Evolutionary conservation across 2,113 vertebrate species (phyloP).

Genomic region (Zosterops japonicus): DNA sequence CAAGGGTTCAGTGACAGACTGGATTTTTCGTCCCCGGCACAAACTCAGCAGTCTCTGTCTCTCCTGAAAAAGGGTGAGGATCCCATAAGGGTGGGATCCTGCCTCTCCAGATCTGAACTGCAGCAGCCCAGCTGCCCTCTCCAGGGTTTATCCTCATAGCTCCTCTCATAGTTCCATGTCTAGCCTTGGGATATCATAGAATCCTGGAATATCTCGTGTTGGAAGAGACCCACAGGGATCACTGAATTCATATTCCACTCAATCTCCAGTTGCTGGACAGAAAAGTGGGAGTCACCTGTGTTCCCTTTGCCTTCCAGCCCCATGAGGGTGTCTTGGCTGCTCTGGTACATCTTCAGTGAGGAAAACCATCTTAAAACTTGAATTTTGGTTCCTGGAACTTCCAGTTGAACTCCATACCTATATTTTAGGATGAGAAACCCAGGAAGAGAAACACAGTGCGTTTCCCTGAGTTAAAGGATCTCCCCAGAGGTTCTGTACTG

Average conservation of each 20-base stretch:
- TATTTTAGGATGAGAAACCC: not conserved
- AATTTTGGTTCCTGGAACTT: not conserved
- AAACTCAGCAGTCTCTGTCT: not conserved
- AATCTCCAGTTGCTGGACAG: not conserved
- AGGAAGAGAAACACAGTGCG: not conserved
- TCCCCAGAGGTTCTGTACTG: not conserved
- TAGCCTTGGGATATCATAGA: not conserved
- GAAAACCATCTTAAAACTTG: not conserved
- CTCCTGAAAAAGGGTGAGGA: not conserved
- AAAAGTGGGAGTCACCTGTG: not conserved
- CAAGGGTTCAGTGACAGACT: constrained; percentile 29
- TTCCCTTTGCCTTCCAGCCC: not conserved
- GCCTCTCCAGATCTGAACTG: not conserved
- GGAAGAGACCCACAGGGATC: not conserved
- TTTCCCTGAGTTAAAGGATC: not conserved
- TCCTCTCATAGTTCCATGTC: not conserved
- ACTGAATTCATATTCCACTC: not conserved
- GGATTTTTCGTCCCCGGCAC: constrained; percentile 2
- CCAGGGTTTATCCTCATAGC: not conserved
- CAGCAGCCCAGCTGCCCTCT: not conserved
- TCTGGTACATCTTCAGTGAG: not conserved
- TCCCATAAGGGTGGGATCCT: not conserved
- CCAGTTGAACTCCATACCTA: not conserved
- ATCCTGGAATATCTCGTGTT: not conserved
- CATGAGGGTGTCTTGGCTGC: not conserved